phyloP scores from a whole-genome alignment of 2,113 vertebrate genomes.

The Actenoides lindsayi region DNA sequence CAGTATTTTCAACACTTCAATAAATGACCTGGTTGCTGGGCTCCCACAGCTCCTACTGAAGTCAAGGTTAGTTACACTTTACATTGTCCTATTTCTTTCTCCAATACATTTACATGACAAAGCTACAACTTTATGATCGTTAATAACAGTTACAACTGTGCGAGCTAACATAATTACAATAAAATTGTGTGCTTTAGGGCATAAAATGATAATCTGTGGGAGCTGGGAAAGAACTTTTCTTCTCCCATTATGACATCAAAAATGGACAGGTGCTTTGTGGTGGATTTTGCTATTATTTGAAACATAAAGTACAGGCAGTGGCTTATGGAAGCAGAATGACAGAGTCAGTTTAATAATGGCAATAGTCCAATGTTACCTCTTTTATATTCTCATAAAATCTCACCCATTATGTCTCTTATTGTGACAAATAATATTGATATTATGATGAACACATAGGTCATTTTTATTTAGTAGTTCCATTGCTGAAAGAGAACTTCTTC shows the following conservation, averaged over 20 bases:
- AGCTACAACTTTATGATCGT: slow-evolving; percentile 16
- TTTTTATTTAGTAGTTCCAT: background rate
- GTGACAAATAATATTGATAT: background rate
- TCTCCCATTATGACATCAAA: slow-evolving; percentile 1
- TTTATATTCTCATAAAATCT: background rate
- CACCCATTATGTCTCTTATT: background rate
- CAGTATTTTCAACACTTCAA: background rate
- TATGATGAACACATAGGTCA: background rate
- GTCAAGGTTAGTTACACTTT: slow-evolving; percentile 40
- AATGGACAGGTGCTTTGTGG: background rate
- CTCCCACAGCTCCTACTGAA: background rate
- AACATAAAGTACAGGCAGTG: background rate
- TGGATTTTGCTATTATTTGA: background rate
- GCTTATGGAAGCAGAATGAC: background rate
- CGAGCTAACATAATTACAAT: slow-evolving; percentile 10
- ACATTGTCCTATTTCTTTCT: slow-evolving; percentile 11
- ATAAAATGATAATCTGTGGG: slow-evolving; percentile 6
- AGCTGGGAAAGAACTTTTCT: background rate
- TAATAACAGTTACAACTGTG: slow-evolving; percentile 33
- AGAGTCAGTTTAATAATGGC: background rate
- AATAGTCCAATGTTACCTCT: background rate
- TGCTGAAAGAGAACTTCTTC: background rate
- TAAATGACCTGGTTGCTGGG: background rate
- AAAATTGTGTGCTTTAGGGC: slow-evolving; percentile 18
- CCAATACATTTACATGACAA: slow-evolving; percentile 1